Evolutionary conservation across 2,113 vertebrate genomes (phyloP), one percentile per base, ranked within the genome.

Genomic region (Ciconia stormi): DNA sequence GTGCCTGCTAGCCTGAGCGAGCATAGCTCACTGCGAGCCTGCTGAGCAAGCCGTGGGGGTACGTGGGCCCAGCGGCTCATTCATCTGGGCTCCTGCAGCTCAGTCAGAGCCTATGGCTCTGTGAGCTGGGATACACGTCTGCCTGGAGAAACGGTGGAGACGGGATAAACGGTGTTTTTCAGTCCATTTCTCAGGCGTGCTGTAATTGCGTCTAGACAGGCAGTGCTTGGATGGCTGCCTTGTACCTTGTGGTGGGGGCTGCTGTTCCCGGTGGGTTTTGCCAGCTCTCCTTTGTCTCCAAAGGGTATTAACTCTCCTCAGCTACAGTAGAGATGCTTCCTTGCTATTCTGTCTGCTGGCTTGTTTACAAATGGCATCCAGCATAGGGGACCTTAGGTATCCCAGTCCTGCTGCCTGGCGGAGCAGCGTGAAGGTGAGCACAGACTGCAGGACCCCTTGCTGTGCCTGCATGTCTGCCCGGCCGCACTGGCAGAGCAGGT

Each of bases 191-290:
- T 96, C 91, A 89, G 80, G 87, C 6, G 1, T 78, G 90, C 91
- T 89, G 63, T 92, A 70, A 89, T 92, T 66, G 50, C 0, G 83
- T 96, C 96, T 92, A 92, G 91, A 96, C 77, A 92, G 80, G 59
- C 76, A 70, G 80, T 13, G 25, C 81, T 91, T 91, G 91, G 70
- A 84, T 76, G 81, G 29, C 84, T 89, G 93, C 84, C 89, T 91
- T 38, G 16, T 79, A 66, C 72, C 63, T 78, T 59, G 42, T 0
- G 0, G 34, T 11, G 9, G 23, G 29, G 14, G 30, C 40, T 74
- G 76, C 59, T 59, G 13, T 42, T 86, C 65, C 67, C 72, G 16
- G 42, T 10, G 38, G 23, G 32, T 67, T 79, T 67, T 80, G 34
- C 59, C 85, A 77, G 55, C 46, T 69, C 58, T 88, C 26, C n/a